Conservation (phyloP, 2,888 invertebrate species). For the Isotomurus palustris region DNA sequence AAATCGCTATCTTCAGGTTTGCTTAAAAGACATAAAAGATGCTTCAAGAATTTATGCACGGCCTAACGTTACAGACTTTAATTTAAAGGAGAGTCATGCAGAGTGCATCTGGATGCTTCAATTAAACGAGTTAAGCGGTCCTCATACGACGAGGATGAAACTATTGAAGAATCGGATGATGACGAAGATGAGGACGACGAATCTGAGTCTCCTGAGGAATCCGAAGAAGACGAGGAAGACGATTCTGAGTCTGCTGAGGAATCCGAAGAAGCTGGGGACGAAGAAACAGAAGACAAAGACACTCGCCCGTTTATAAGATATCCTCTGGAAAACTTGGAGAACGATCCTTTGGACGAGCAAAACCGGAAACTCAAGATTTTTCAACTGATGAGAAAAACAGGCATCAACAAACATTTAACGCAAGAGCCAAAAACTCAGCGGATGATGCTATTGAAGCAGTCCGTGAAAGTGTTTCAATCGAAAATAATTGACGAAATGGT, state of each 20-base stretch:
- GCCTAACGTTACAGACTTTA: too few relatives aligned
- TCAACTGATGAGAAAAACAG: not conserved
- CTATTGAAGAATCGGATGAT: not conserved
- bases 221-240: too few relatives aligned
- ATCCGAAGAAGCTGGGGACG: not conserved
- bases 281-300: not conserved
- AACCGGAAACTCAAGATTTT: not conserved
- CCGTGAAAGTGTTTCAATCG: slow-evolving; percentile 15
- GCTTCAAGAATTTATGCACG: too few relatives aligned
- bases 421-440: slow-evolving; percentile 20
- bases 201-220: not conserved
- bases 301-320: not conserved
- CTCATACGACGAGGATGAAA: not conserved
- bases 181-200: not conserved
- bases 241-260: not conserved
- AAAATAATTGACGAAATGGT: slow-evolving; percentile 14
- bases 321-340: not conserved
- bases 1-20: slow-evolving; percentile 4
- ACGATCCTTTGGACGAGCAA: not conserved
- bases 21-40: too few relatives aligned
- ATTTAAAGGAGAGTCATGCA: too few relatives aligned
- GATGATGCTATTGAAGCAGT: slow-evolving; percentile 16
- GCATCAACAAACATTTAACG: not conserved
- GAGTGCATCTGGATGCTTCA: too few relatives aligned
- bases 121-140: not conserved